Base-by-base conservation (phyloP, 2,113 vertebrate species). In the Lepus europaeus region DNA sequence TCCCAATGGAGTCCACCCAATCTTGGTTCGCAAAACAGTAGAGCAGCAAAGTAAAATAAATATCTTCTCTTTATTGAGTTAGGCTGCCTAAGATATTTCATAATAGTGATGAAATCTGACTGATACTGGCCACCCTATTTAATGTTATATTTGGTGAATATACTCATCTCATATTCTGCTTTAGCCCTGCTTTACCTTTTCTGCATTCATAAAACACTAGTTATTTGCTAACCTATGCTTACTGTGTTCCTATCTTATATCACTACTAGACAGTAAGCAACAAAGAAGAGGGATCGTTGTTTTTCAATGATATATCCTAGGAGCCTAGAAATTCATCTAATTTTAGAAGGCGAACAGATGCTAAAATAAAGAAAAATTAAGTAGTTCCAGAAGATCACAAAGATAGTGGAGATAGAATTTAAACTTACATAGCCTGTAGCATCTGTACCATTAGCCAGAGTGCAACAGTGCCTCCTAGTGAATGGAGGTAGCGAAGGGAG, bases 401-500 rank as follows among this genome's bases (percentile, higher is more conserved):
- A 49, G 59, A 5, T 51, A 73, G 27, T 27, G 72, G 72, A 63
- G 49, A 84, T 73, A 11, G 61, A 56, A 69, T 90, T 88, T 63
- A 85, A 83, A 45, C n/a, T 3, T 33, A 25, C 39, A 61, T 2
- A 25, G 20, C 25, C 27, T 64, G 2, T 31, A 45, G 12, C 33
- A 23, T 0, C 53, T 45, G 14, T 1, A 25, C 23, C 12, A 11
- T 45, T 81, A 59, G 0, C 22, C 20, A 1, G 5, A 5, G n/a
- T 31, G 16, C 49, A 45, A 1, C 36, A 16, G 13, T 0, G 0
- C 17, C 3, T 2, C 14, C 8, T 61, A 4, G 1, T 10, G 2
- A 7, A 6, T 0, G 0, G 14, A 36, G 19, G 9, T 2, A 39
- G 1, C 1, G 39, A 13, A 0, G 0, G 2, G 3, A 3, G 7